Conservation (phyloP, 2,113 vertebrate genomes). For the Ptychochromis oligacanthus region DNA sequence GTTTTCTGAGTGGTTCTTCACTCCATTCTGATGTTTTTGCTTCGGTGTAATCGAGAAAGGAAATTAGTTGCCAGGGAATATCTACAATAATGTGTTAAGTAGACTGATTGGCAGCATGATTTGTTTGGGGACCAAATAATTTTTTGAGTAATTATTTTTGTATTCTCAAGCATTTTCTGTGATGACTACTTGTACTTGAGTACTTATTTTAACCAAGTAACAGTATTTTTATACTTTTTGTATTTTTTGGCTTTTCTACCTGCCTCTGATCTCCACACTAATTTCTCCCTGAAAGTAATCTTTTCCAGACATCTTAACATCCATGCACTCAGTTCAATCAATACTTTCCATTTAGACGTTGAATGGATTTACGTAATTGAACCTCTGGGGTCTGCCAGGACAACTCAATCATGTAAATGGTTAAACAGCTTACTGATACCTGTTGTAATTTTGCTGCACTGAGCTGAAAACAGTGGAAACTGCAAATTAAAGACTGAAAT, state of each 20-base stretch:
- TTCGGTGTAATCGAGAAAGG: background rate
- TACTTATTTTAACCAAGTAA: too few species aligned
- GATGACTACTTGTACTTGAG: background rate
- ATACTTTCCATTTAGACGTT: slow-evolving; percentile 68
- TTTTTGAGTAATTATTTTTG: background rate
- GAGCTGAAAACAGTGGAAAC: slow-evolving; percentile 28
- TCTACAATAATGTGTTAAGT: background rate
- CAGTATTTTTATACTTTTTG: too few species aligned
- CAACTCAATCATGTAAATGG: slow-evolving; percentile 48
- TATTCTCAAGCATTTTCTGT: background rate
- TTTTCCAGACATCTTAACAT: slow-evolving; percentile 41
- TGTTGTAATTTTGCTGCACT: slow-evolving; percentile 34
- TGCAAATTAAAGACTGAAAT: slow-evolving; percentile 18
- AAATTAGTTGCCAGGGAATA: background rate
- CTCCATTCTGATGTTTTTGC: background rate
- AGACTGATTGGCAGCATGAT: background rate
- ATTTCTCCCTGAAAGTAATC: slow-evolving; percentile 28
- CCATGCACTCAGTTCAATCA: slow-evolving; percentile 45
- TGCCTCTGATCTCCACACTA: background rate
- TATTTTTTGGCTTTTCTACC: too few species aligned
- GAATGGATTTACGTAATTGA: slow-evolving; percentile 62
- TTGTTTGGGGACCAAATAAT: background rate
- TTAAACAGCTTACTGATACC: slow-evolving; percentile 54
- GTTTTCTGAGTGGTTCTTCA: background rate
- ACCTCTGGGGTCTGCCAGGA: slow-evolving; percentile 40